Conservation (phyloP, 2,113 vertebrate genomes). For the Atractosteus spatula region DNA sequence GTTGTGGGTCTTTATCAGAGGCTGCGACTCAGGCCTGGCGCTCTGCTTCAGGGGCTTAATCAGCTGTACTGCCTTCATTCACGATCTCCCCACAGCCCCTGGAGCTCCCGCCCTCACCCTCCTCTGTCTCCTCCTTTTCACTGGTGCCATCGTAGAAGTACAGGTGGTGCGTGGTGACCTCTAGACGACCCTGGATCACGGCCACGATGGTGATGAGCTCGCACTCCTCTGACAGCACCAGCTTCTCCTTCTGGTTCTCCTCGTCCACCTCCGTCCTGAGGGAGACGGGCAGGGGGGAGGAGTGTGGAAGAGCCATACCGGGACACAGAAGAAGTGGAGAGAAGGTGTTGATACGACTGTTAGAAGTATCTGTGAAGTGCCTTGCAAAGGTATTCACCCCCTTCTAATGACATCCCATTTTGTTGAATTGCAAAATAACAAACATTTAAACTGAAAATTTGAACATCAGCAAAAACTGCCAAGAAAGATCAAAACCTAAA, state of each 20-base stretch:
- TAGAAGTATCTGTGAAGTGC: too few species aligned
- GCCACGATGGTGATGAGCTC: constrained; percentile 92
- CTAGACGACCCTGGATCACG: constrained; percentile 81
- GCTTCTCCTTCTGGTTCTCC: constrained; percentile 85
- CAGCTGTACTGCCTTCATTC: too few species aligned
- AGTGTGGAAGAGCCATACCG: background rate
- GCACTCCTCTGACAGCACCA: constrained; percentile 91
- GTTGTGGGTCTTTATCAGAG: too few species aligned
- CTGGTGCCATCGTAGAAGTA: constrained; percentile 90
- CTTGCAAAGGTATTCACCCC: too few species aligned
- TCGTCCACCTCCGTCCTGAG: constrained; percentile 79
- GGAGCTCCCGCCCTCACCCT: constrained; percentile 64
- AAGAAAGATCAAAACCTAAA: too few species aligned
- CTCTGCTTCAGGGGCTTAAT: too few species aligned
- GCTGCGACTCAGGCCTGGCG: too few species aligned
- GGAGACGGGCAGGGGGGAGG: background rate
- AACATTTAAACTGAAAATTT: too few species aligned
- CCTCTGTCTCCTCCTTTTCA: constrained; percentile 92
- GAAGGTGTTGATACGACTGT: too few species aligned
- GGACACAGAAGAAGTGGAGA: background rate
- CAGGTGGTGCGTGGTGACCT: constrained; percentile 89
- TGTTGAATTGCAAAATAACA: too few species aligned
- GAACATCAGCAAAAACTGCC: too few species aligned
- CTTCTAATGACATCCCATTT: too few species aligned
- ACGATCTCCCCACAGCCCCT: background rate